Conservation (phyloP, 2,113 vertebrate species). For the Monopterus albus region DNA sequence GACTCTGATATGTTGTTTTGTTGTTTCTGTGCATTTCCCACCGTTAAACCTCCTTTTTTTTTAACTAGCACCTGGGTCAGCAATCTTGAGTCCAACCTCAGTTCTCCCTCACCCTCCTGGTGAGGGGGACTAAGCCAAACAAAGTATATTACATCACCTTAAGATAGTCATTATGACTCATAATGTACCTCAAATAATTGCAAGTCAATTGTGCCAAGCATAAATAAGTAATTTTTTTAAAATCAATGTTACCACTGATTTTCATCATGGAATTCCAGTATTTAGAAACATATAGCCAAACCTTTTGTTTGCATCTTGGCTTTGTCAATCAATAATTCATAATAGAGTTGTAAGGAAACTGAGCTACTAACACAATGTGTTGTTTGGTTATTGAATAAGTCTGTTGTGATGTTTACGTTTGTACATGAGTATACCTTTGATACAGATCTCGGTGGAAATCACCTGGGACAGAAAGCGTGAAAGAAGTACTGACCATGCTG, state of each 20-base stretch:
- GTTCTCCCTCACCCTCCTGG: no score
- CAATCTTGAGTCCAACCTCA: no score
- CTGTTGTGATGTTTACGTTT: slow-evolving; percentile 30
- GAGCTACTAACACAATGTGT: not conserved
- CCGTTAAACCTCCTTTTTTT: no score
- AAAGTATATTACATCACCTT: not conserved
- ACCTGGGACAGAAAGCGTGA: not conserved
- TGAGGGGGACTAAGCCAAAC: no score
- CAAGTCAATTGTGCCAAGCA: not conserved
- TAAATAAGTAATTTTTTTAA: not conserved
- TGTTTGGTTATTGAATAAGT: not conserved
- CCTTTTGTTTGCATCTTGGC: not conserved
- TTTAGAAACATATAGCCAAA: not conserved
- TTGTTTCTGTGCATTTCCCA: no score
- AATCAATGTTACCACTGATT: no score
- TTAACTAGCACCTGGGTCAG: no score
- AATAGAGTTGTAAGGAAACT: not conserved
- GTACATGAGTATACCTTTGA: slow-evolving; percentile 49
- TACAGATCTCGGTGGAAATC: slow-evolving; percentile 25
- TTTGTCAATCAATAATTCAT: not conserved
- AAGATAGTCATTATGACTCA: not conserved
- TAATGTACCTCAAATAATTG: not conserved
- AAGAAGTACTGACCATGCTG: slow-evolving; percentile 5
- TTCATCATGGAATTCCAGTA: not conserved
- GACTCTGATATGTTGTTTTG: no score